Evolutionary conservation across 2,888 invertebrate genomes (phyloP).

Genomic region (Pollenia labialis): DNA sequence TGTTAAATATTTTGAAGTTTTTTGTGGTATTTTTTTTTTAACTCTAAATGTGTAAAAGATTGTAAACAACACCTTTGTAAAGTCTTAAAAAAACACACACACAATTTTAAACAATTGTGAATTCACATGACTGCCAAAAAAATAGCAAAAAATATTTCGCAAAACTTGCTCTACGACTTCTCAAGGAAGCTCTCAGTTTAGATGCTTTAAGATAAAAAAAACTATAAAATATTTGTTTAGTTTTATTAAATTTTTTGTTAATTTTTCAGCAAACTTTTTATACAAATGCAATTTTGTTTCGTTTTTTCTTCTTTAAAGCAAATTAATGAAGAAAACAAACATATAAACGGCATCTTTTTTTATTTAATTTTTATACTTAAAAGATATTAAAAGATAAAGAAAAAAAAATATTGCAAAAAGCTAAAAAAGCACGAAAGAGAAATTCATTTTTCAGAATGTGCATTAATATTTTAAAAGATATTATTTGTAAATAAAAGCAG

Average conservation of each 20-base stretch:
- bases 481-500: constrained; percentile 7
- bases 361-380: background rate
- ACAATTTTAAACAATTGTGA: constrained; percentile 61
- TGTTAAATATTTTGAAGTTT: constrained; percentile 41
- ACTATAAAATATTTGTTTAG: constrained; percentile 56
- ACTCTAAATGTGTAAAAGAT: constrained; percentile 49
- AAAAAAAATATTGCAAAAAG: background rate
- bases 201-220: constrained; percentile 61
- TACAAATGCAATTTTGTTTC: constrained; percentile 21
- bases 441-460: constrained; percentile 55
- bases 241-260: constrained; percentile 38
- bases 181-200: constrained; percentile 71
- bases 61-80: constrained; percentile 55
- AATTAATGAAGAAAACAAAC: constrained; percentile 31
- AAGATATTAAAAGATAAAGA: background rate
- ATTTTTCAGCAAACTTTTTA: constrained; percentile 20
- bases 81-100: background rate
- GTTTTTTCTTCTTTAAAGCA: background rate
- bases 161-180: constrained; percentile 66
- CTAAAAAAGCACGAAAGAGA: constrained; percentile 55
- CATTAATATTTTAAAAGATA: background rate
- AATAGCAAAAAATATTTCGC: constrained; percentile 3
- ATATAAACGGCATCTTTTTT: constrained; percentile 51
- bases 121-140: constrained; percentile 68
- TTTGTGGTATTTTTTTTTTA: constrained; percentile 8